Evolutionary conservation across 2,797 vertebrate genomes (phyloP), one percentile per base, ranked within the genome.

Genomic region (Malurus leucopterus): DNA sequence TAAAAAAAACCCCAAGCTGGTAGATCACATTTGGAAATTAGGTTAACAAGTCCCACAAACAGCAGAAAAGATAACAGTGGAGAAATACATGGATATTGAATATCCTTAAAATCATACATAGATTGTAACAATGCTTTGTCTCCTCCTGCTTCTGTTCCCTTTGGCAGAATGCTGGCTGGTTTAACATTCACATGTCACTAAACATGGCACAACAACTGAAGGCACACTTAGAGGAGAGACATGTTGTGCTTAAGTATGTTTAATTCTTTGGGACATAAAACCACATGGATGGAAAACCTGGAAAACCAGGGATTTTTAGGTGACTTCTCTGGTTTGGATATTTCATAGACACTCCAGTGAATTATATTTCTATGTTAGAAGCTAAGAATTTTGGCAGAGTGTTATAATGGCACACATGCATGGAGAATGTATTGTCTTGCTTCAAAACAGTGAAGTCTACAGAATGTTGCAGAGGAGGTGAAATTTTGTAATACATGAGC

Each of bases 171-270:
- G 6, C 15, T 44, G 47, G 19, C 49, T 75, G n/a, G 8, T 84
- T 76, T 54, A 23, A 85, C 17, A 7, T 16, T 72, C 12, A 7
- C 4, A 0, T 14, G 23, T n/a, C 1, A 0, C 41, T 70, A 8
- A 54, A 23, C 30, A n/a, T 7, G 15, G 53, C 72, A 77, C n/a
- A 63, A 41, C 30, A 43, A 32, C 40, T 73, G 32, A 44, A 80
- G 65, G 24, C 6, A 6, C 34, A 18, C 17, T 22, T 6, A 4
- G 41, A n/a, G 27, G 20, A 19, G 8, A 58, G 9, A 64, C 16
- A 51, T 68, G 18, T 26, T 29, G 20, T 19, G 19, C 44, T 62
- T 18, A n/a, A 50, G 10, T n/a, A 13, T 46, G 9, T 46, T 65
- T 51, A 61, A 54, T 61, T 77, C 20, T 84, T 81, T 44, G 29